Evolutionary conservation across 2,797 vertebrate species (phyloP).

Genomic region (Brachyalestes nurse): DNA sequence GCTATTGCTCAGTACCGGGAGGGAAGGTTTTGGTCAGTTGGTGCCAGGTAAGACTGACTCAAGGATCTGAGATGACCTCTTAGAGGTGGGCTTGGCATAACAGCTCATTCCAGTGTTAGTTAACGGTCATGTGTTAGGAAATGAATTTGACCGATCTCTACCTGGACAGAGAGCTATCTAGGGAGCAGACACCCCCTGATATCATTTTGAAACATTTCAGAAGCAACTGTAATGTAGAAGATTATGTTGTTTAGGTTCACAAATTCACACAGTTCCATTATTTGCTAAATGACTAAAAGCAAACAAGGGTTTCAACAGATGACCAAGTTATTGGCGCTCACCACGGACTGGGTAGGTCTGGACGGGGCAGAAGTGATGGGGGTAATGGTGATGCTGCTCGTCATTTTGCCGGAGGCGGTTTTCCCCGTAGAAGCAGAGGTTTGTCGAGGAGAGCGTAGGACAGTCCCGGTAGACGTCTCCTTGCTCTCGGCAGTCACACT

Average conservation of each 20-base stretch:
- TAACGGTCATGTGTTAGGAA: constrained; percentile 54
- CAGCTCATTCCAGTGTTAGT: constrained; percentile 65
- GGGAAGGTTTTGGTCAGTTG: constrained; percentile 45
- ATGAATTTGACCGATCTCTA: constrained; percentile 62
- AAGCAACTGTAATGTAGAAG: constrained; percentile 75
- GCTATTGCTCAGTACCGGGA: too few species aligned
- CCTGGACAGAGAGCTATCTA: constrained; percentile 73
- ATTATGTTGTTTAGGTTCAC: constrained; percentile 55
- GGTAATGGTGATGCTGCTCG: constrained; percentile 94
- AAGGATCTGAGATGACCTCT: constrained; percentile 35
- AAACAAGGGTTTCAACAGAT: constrained; percentile 1
- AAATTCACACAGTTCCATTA: constrained; percentile 45
- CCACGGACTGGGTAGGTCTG: constrained; percentile 86
- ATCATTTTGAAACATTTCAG: constrained; percentile 79
- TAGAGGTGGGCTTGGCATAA: constrained; percentile 43
- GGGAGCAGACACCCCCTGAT: constrained; percentile 71
- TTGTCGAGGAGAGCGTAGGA: constrained; percentile 85
- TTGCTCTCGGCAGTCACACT: constrained; percentile 78
- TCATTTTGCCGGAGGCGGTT: constrained; percentile 84
- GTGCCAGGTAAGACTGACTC: constrained; percentile 45
- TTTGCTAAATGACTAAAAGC: constrained; percentile 32
- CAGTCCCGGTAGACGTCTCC: constrained; percentile 82
- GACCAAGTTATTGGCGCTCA: constrained; percentile 71
- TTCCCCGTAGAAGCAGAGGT: constrained; percentile 68
- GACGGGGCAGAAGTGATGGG: constrained; percentile 83